Conservation (phyloP, 2,113 vertebrate genomes). For the Eretmodus cyanostictus region DNA sequence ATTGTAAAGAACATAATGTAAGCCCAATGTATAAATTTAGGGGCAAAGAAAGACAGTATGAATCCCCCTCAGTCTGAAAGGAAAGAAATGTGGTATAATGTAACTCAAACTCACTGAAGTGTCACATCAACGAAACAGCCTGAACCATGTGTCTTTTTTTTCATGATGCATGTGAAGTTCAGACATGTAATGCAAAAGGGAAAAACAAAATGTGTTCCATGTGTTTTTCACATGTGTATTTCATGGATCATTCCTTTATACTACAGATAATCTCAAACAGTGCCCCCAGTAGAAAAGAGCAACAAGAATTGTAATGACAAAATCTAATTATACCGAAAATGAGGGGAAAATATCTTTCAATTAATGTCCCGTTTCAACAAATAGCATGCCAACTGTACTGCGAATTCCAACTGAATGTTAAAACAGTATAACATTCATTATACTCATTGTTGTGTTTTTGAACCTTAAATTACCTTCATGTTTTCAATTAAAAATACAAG, state of each 20-base stretch:
- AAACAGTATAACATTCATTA: neutral
- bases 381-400: neutral
- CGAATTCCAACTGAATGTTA: neutral
- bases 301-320: neutral
- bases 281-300: neutral
- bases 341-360: neutral
- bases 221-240: neutral
- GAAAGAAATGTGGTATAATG: neutral
- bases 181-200: neutral
- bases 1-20: neutral
- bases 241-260: neutral
- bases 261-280: neutral
- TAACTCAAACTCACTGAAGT: neutral
- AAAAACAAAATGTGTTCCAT: neutral
- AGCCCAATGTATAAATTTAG: neutral
- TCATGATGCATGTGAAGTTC: neutral
- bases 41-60: neutral
- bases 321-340: neutral
- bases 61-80: neutral
- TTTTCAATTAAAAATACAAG: neutral
- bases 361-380: neutral
- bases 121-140: neutral
- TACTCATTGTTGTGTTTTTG: neutral
- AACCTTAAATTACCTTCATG: neutral
- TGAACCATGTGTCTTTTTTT: neutral